phyloP scores from a whole-genome alignment of 2,888 invertebrate genomes.

The Agrenia bidenticulata region DNA sequence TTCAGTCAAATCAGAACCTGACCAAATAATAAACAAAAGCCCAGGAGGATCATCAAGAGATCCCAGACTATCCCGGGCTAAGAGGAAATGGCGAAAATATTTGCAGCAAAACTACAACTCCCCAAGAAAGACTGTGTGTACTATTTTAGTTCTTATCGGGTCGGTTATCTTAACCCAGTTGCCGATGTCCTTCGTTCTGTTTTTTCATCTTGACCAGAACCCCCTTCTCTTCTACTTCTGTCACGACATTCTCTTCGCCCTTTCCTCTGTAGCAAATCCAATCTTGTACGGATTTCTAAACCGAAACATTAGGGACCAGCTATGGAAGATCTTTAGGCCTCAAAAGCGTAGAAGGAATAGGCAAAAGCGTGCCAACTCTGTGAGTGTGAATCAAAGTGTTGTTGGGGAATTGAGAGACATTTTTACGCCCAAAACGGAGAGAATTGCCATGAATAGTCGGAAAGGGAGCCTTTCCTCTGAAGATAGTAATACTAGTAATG shows the following conservation, averaged over 20 bases:
- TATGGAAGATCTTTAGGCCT: constrained; percentile 41
- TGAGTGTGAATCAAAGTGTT: background rate
- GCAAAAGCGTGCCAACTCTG: constrained; percentile 3
- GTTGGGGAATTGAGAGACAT: background rate
- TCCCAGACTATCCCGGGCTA: background rate
- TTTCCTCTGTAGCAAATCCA: constrained; percentile 48
- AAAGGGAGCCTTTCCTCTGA: constrained; percentile 31
- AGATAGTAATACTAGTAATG: constrained; percentile 18
- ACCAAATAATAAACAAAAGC: background rate
- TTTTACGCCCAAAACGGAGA: constrained; percentile 8
- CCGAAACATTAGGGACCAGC: constrained; percentile 48
- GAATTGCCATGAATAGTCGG: constrained; percentile 1
- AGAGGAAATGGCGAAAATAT: constrained; percentile 46
- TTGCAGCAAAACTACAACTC: constrained; percentile 49
- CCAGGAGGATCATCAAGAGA: background rate
- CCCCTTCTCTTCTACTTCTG: constrained; percentile 42
- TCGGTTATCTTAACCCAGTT: constrained; percentile 49
- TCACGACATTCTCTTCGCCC: constrained; percentile 43
- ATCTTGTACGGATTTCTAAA: constrained; percentile 52
- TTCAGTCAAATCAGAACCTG: background rate
- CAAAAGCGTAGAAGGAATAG: background rate
- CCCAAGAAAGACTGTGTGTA: constrained; percentile 50
- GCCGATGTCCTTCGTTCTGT: constrained; percentile 45
- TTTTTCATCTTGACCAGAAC: constrained; percentile 37
- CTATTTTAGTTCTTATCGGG: constrained; percentile 50